phyloP scores from a whole-genome alignment of 2,888 invertebrate species.

The Blastobasis adustella region DNA sequence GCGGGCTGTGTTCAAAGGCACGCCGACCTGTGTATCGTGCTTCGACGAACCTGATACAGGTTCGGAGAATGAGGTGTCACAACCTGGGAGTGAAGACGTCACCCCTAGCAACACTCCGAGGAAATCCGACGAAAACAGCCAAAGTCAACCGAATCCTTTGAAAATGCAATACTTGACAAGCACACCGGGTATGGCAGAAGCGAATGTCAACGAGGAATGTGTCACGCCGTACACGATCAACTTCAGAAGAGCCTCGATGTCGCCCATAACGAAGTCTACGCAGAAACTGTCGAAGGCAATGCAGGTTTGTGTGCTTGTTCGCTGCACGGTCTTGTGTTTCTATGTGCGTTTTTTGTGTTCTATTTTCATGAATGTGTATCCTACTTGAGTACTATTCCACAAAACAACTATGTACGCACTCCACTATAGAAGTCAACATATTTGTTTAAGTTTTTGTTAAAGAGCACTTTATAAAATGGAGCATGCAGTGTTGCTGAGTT shows the following conservation, averaged over 20 bases:
- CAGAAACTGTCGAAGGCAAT: slow-evolving; percentile 90
- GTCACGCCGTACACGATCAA: slow-evolving; percentile 56
- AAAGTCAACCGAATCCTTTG: slow-evolving; percentile 5
- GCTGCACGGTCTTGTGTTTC: slow-evolving; percentile 14
- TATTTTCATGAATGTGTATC: neutral
- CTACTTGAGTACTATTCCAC: too few relatives aligned
- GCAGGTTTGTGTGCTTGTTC: slow-evolving; percentile 78
- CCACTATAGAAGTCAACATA: too few relatives aligned
- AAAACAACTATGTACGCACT: too few relatives aligned
- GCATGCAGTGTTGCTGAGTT: too few relatives aligned
- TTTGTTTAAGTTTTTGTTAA: too few relatives aligned
- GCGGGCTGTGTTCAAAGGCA: slow-evolving; percentile 38
- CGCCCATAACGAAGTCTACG: slow-evolving; percentile 90
- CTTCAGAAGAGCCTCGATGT: slow-evolving; percentile 85
- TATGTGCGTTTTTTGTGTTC: slow-evolving; percentile 2
- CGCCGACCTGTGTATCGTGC: slow-evolving; percentile 64
- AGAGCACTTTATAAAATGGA: too few relatives aligned
- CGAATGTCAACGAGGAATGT: slow-evolving; percentile 44
- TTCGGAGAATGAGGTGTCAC: slow-evolving; percentile 36
- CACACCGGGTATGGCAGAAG: slow-evolving; percentile 55
- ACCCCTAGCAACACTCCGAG: slow-evolving; percentile 40
- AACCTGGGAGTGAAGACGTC: slow-evolving; percentile 16
- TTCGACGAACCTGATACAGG: slow-evolving; percentile 56
- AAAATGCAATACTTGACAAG: slow-evolving; percentile 59
- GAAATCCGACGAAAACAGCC: slow-evolving; percentile 31